Base-by-base conservation (phyloP, 2,888 invertebrate genomes). In the Tupiocoris notatus region DNA sequence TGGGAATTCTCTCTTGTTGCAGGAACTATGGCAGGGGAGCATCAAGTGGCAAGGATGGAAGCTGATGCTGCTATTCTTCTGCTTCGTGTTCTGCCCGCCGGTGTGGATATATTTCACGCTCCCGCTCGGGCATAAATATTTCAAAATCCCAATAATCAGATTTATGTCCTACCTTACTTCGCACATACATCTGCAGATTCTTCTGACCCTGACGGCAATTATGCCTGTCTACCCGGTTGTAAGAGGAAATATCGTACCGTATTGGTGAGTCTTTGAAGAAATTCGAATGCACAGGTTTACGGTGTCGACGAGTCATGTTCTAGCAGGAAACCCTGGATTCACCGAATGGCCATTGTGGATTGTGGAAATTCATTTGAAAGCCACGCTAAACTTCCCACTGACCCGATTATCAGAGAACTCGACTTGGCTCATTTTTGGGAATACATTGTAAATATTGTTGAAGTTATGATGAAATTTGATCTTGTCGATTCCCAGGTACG, bases 131-230 rank as follows among this genome's bases (percentile, higher is more conserved):
- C 96, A 96, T 86, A 93, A 93, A 85, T 96, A 94, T 86, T 95
- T 96, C 88, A 95, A 97, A 88, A 95, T 98, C 82, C 99, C 99
- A 77, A 98, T 99, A 83, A 97, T 99, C 83, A 99, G 99, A 86
- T 99, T 99, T 86, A 98, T 98, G 94, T 97, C 98, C 62, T 98
- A 99, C 86, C 89, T 99, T 82, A 98, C 98, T 22, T 98, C 98
- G 6, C 99, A 99, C 86, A 92, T 99, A 82, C 98, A 98, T 86
- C 90, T 99, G 81, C 97, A 98, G 92, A 86, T 95, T 80, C 90
- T 98, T 82, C 89, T 98, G 81, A 90, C 95, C 81, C 87, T 98
- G 81, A 95, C 95, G 77, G 94, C 92, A 61, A 94, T 95, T 80
- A 93, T 93, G 78, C 95, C 95, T 70, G 90, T 94, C 79, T 92